These are phyloP conservation scores for Zalophus californianus DNA, from an alignment of 2,797 vertebrate genomes.

Conservation along the genomic window DNA sequence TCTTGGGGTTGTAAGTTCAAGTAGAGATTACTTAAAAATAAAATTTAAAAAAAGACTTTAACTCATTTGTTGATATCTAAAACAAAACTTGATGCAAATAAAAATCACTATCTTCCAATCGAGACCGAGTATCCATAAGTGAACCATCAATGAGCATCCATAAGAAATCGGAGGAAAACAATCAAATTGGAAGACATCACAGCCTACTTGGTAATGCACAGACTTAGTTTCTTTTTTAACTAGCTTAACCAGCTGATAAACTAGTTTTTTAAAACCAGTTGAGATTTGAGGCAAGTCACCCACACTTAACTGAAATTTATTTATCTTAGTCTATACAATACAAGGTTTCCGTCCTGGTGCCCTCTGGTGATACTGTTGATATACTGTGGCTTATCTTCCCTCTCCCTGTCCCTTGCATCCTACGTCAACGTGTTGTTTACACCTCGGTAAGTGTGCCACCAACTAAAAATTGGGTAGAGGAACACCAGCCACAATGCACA, in stretches of 20 bases:
- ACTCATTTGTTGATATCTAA: slow-evolving; percentile 30
- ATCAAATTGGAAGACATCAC: background rate
- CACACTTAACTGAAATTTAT: slow-evolving; percentile 12
- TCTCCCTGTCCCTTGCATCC: background rate
- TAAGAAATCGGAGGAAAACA: background rate
- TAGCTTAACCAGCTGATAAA: background rate
- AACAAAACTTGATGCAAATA: slow-evolving; percentile 39
- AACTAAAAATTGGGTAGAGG: slow-evolving; percentile 50
- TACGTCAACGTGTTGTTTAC: slow-evolving; percentile 15
- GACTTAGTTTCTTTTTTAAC: background rate
- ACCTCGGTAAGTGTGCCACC: slow-evolving; percentile 28
- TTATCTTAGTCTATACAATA: slow-evolving; percentile 29
- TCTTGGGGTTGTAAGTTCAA: background rate
- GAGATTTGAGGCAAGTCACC: slow-evolving; percentile 29
- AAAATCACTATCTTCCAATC: background rate
- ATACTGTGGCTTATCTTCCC: background rate
- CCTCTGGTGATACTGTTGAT: background rate
- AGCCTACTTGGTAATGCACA: background rate
- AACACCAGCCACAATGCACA: background rate
- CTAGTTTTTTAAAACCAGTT: background rate
- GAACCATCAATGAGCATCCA: background rate
- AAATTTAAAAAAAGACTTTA: background rate
- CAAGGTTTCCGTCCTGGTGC: background rate
- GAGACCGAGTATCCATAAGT: background rate
- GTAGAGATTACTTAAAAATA: background rate